A percentile compares a stretch with the other conserved stretches of the same genome.
Conservation (phyloP, 2,888 invertebrate genomes). For the Hoplodrina ambigua region DNA sequence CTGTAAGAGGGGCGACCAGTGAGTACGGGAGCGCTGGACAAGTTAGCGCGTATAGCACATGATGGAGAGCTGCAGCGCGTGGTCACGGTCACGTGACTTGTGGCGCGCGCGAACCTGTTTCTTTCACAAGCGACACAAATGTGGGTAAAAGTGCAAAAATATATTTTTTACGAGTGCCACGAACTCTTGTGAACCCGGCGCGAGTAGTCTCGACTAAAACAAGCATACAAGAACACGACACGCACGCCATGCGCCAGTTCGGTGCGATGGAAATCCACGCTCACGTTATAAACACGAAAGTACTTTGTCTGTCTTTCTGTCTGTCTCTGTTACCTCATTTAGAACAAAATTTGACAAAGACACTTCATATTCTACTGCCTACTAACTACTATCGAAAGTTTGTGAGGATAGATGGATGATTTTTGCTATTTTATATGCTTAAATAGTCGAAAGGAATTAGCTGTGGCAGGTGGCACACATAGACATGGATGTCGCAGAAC, state of each 20-base stretch:
- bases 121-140: slow-evolving; percentile 34
- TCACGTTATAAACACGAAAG: too few relatives aligned
- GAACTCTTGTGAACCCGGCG: slow-evolving; percentile 44
- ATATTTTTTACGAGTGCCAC: slow-evolving; percentile 32
- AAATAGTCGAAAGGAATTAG: too few relatives aligned
- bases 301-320: background rate
- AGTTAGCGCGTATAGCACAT: background rate
- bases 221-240: slow-evolving; percentile 24
- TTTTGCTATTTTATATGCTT: too few relatives aligned
- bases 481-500: too few relatives aligned
- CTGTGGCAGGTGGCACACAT: too few relatives aligned
- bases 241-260: background rate
- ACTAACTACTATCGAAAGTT: too few relatives aligned
- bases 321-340: too few relatives aligned
- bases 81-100: slow-evolving; percentile 39
- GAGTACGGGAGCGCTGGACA: too few relatives aligned
- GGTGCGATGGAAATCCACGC: background rate
- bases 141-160: slow-evolving; percentile 23
- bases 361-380: too few relatives aligned
- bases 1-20: background rate
- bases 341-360: too few relatives aligned
- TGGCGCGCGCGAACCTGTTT: slow-evolving; percentile 36
- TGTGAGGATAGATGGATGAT: too few relatives aligned
- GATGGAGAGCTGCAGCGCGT: slow-evolving; percentile 1
- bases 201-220: slow-evolving; percentile 10